These are phyloP conservation scores for Lepetodrilus schrolli DNA, from an alignment of 2,888 invertebrate species.

Conservation along the genomic window DNA sequence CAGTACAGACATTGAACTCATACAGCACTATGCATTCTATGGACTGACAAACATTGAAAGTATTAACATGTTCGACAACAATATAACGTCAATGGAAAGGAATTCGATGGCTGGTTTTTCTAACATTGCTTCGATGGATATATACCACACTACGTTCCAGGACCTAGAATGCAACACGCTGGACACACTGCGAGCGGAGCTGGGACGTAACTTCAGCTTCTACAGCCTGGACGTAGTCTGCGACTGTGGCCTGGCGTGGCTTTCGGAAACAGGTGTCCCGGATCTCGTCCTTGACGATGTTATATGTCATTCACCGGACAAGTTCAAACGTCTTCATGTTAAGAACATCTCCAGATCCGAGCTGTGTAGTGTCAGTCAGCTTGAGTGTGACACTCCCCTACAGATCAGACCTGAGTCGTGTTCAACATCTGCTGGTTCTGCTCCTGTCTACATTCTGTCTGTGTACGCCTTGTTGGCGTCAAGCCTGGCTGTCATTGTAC, in stretches of 20 bases:
- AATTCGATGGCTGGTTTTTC: background rate
- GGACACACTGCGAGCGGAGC: background rate
- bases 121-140: background rate
- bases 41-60: background rate
- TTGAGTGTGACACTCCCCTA: background rate
- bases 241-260: slow-evolving; percentile 4
- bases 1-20: background rate
- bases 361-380: background rate
- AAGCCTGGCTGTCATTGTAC: no score
- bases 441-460: no score
- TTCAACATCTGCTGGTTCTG: background rate
- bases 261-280: background rate
- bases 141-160: background rate
- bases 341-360: background rate
- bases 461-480: no score
- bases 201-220: background rate
- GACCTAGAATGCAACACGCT: slow-evolving; percentile 8
- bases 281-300: background rate
- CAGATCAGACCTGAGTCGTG: background rate
- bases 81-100: background rate
- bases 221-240: background rate
- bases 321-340: background rate
- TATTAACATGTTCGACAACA: background rate
- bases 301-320: background rate
- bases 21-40: background rate